Conservation (phyloP, 1,140 invertebrate genomes). For the Galendromus occidentalis region DNA sequence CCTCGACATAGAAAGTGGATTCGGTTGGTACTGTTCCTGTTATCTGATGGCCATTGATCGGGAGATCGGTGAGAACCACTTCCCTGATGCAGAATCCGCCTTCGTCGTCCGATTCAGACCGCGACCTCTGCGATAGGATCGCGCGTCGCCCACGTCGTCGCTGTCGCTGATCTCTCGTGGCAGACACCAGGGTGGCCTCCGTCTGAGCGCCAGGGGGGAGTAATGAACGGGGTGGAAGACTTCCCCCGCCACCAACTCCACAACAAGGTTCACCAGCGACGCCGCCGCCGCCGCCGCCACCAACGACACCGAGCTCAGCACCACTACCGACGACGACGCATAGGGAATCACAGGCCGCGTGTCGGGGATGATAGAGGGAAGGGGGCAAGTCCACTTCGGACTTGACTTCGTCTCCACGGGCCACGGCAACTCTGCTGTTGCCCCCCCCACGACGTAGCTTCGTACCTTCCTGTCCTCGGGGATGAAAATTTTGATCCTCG, state of each 20-base stretch:
- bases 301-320: not conserved
- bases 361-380: too few species aligned
- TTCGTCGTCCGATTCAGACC: slow-evolving; percentile 8
- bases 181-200: not conserved
- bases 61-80: not conserved
- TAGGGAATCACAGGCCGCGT: not conserved
- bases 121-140: not conserved
- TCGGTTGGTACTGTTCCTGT: not conserved
- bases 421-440: not conserved
- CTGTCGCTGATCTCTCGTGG: not conserved
- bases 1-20: not conserved
- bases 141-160: not conserved
- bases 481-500: too few species aligned
- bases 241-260: not conserved
- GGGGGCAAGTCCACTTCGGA: too few species aligned
- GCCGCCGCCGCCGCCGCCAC: not conserved
- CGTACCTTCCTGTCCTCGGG: too few species aligned
- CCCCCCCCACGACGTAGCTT: not conserved
- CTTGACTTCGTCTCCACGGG: not conserved
- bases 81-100: not conserved
- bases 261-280: not conserved
- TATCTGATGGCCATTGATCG: not conserved
- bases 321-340: not conserved
- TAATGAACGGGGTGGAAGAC: not conserved
- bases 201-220: not conserved